These are phyloP conservation scores for Campodea augens DNA, from an alignment of 1,140 invertebrate genomes.

Conservation along the genomic window DNA sequence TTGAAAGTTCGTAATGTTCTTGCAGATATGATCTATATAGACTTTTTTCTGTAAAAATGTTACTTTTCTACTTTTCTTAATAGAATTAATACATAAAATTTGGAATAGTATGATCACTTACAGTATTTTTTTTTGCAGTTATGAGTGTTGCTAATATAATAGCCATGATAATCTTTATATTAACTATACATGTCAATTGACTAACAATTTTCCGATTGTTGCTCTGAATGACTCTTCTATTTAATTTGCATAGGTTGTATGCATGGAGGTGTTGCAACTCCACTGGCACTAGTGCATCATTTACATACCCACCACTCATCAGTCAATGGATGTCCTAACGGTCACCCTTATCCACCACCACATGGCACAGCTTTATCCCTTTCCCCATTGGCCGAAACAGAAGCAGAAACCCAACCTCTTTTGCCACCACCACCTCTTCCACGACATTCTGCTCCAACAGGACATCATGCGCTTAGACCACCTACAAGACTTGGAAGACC, in stretches of 20 bases:
- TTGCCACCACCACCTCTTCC: background rate
- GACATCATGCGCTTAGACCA: too few species aligned
- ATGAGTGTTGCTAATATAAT: background rate
- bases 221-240: background rate
- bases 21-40: too few species aligned
- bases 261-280: constrained; percentile 46
- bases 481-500: too few species aligned
- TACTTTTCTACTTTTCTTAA: background rate
- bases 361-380: too few species aligned
- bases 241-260: constrained; percentile 22
- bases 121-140: background rate
- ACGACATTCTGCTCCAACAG: too few species aligned
- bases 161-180: background rate
- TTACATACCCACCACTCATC: constrained; percentile 18
- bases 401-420: background rate
- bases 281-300: constrained; percentile 40
- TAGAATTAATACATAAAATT: background rate
- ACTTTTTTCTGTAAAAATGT: too few species aligned
- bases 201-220: background rate
- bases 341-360: background rate
- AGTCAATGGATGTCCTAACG: background rate
- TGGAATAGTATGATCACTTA: background rate
- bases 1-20: too few species aligned
- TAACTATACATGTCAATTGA: background rate
- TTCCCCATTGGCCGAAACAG: background rate